phyloP scores from a whole-genome alignment of 64 coral and sea anemone species.

The Pachyseris speciosa region DNA sequence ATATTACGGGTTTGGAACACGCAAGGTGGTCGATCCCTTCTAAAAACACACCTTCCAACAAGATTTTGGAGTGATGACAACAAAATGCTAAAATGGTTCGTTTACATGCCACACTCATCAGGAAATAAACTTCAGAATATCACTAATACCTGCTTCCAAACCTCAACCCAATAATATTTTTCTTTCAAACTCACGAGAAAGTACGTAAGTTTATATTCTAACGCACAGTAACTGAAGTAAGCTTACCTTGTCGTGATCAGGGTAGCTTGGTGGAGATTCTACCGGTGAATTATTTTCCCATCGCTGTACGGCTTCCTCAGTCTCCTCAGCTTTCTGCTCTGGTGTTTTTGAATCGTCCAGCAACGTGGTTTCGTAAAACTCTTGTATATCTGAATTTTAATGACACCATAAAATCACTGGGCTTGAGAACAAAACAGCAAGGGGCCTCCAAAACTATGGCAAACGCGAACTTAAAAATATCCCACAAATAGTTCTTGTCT shows the following conservation, averaged over 20 bases:
- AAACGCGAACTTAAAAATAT: slow-evolving; percentile 3
- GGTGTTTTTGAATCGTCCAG: slow-evolving; percentile 72
- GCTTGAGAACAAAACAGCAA: slow-evolving; percentile 4
- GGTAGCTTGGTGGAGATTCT: slow-evolving; percentile 19
- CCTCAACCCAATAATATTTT: not conserved
- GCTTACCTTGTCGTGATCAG: not conserved
- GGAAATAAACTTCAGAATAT: not conserved
- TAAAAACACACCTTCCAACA: not conserved
- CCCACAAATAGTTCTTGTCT: not conserved
- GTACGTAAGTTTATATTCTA: too few relatives aligned
- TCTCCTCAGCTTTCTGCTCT: slow-evolving; percentile 75
- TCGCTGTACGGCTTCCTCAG: slow-evolving; percentile 60
- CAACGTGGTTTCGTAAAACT: slow-evolving; percentile 84
- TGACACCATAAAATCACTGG: not conserved
- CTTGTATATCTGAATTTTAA: slow-evolving; percentile 81
- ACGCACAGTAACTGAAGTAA: too few relatives aligned
- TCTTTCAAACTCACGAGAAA: too few relatives aligned
- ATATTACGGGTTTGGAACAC: slow-evolving; percentile 5
- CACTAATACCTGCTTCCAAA: not conserved
- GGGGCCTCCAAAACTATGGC: slow-evolving; percentile 15
- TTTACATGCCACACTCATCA: not conserved
- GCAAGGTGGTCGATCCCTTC: not conserved
- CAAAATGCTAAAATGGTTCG: not conserved
- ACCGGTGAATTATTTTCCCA: slow-evolving; percentile 62
- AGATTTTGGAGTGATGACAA: not conserved